Base-by-base conservation (phyloP, 2,888 invertebrate genomes). In the Apoda limacodes region DNA sequence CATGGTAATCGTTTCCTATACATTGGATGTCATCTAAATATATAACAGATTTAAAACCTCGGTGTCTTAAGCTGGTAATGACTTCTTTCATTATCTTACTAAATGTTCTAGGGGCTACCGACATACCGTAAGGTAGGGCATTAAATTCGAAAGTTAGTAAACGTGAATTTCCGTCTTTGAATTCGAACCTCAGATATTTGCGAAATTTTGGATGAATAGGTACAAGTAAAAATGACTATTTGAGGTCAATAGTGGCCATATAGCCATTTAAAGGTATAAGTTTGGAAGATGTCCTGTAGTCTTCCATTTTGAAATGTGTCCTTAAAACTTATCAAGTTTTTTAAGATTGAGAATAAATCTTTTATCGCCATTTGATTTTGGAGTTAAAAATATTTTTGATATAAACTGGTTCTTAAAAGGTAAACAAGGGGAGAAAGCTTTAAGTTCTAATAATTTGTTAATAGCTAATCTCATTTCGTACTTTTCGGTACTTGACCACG, bases 171-270 rank as follows among this genome's bases (percentile, higher is more conserved):
- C n/a, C 39, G 4, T 30, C 10, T 4, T 30, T 5, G 32, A 39
- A 43, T 20, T 38, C 17, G 13, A 48, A 48, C 11, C 45, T 24
- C 19, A 48, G 22, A n/a, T 32, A 46, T 31, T 43, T 50, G 9
- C 34, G 20, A 17, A 34, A 5, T 4, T 6, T 1, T 9, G 9
- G 9, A 7, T 9, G 3, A 5, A 46, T 40, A 3, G 42, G 37
- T 5, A 48, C 14, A 9, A 45, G 28, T 7, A 44, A 26, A 23
- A 44, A 47, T 2, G 47, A 22, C 9, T 47, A 45, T 26, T 46
- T 44, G 5, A 47, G 19, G 10, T 47, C 42, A 3, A 45, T 42
- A 3, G 40, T 38, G 2, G 43, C 40, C 31, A 46, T 23, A 17
- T 20, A 46, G 17, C 40, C 14, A 9, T 25, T 10, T 9, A 33